Conservation (phyloP, 2,113 vertebrate species). For the Azemiops feae region DNA sequence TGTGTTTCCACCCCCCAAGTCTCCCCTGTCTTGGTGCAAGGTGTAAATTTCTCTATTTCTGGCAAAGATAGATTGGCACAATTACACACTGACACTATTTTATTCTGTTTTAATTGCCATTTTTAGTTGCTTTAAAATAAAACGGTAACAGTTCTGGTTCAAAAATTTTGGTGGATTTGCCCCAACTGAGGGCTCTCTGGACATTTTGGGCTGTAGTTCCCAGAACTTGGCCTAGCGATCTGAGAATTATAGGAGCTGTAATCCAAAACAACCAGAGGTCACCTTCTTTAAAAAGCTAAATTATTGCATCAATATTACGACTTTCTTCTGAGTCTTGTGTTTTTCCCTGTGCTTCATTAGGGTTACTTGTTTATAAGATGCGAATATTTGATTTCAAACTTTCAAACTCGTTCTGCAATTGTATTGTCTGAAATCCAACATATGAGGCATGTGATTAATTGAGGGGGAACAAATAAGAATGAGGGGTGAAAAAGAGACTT, state of each 20-base stretch:
- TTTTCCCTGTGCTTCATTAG: neutral
- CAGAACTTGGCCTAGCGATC: neutral
- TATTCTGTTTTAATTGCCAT: neutral
- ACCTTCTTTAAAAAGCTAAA: neutral
- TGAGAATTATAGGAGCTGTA: neutral
- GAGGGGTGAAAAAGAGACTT: neutral
- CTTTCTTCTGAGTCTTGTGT: neutral
- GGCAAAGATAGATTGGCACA: neutral
- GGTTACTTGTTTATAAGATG: neutral
- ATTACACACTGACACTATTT: neutral
- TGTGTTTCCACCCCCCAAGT: neutral
- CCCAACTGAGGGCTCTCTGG: neutral
- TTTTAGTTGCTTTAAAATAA: neutral
- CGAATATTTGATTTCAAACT: neutral
- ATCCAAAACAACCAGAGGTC: neutral
- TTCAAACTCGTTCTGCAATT: neutral
- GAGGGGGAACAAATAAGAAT: neutral
- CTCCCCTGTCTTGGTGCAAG: neutral
- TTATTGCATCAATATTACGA: neutral
- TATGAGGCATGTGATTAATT: neutral
- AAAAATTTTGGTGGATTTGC: neutral
- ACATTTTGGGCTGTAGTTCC: neutral
- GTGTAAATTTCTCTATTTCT: conserved; percentile 18
- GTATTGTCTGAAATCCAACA: neutral
- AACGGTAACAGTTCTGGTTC: neutral